Percentiles rank a stretch among this genome's conserved stretches.
phyloP scores from a whole-genome alignment of 1,140 invertebrate genomes.

The Branchinecta lindahli region DNA sequence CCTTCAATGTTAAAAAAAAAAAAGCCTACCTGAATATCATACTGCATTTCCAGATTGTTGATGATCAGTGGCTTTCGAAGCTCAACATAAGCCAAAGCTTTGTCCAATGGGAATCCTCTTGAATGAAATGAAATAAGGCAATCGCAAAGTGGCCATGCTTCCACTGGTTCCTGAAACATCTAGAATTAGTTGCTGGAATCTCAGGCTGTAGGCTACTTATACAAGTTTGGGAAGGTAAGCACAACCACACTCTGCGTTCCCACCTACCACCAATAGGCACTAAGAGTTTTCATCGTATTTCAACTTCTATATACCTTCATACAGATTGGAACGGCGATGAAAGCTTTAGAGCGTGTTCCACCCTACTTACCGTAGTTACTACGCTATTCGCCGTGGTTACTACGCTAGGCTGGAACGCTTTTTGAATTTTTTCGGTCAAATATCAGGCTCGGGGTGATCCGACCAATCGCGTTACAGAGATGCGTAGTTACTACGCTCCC shows the following conservation, averaged over 20 bases:
- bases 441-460: too few species aligned
- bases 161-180: slow-evolving; percentile 65
- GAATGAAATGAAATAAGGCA: slow-evolving; percentile 98
- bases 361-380: too few species aligned
- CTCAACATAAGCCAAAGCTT: slow-evolving; percentile 93
- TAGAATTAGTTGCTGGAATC: neutral
- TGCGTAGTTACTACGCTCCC: too few species aligned
- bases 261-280: neutral
- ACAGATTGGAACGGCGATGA: too few species aligned
- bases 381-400: too few species aligned
- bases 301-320: too few species aligned
- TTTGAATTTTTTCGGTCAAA: too few species aligned
- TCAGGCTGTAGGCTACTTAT: too few species aligned
- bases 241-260: neutral
- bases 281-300: too few species aligned
- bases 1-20: slow-evolving; percentile 12
- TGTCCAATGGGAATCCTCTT: slow-evolving; percentile 88
- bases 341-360: too few species aligned
- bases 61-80: slow-evolving; percentile 90
- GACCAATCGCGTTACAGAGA: too few species aligned
- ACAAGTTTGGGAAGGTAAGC: neutral
- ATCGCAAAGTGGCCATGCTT: slow-evolving; percentile 95
- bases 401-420: too few species aligned
- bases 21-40: slow-evolving; percentile 65
- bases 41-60: slow-evolving; percentile 97